Base-by-base conservation (phyloP, 2,888 invertebrate genomes). In the Oxyteleia sp. region DNA sequence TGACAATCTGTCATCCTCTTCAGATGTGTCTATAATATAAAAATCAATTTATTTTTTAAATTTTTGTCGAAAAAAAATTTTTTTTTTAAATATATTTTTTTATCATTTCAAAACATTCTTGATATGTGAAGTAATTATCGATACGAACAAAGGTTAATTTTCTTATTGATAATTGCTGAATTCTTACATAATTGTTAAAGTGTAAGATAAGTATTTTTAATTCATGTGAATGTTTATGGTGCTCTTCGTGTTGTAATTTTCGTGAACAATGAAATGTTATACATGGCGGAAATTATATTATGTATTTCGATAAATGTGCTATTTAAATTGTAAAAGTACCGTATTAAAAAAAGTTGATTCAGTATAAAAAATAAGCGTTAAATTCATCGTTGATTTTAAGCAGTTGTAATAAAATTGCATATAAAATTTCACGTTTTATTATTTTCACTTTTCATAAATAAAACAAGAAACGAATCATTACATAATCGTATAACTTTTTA, bases 141-240 rank as follows among this genome's bases (percentile, higher is more conserved):
- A 23, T 4, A 23, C 5, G 2, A 23, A 23, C 2, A 35, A 35
- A 35, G n/a, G n/a, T n/a, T n/a, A 35, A 35, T 35, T 41, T 41
- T 15, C 13, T 41, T 10, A 41, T 10, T 41, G 10, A 13, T 13
- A 13, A 41, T 41, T n/a, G 7, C 13, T 13, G 5, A 41, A 8
- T 4, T 41, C 41, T 41, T 10, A 13, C 41, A 41, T 13, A 41
- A 41, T n/a, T 45, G 16, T 43, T 35, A 20, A 47, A 47, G 13
- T 32, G 20, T 63, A 63, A 47, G 3, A 63, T 47, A 64, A 49
- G 51, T 38, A 20, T 51, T 23, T 51, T 15, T 35, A 49, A 64
- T 64, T 64, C 64, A 38, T 13, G 8, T 51, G 64, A 64, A 64
- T 64, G 64, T 64, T 49, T 23, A 51, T 23, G 64, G 51, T 64